Evolutionary conservation across 2,113 vertebrate species (phyloP), one percentile per base, ranked within the genome.

Genomic region (Albula goreensis): DNA sequence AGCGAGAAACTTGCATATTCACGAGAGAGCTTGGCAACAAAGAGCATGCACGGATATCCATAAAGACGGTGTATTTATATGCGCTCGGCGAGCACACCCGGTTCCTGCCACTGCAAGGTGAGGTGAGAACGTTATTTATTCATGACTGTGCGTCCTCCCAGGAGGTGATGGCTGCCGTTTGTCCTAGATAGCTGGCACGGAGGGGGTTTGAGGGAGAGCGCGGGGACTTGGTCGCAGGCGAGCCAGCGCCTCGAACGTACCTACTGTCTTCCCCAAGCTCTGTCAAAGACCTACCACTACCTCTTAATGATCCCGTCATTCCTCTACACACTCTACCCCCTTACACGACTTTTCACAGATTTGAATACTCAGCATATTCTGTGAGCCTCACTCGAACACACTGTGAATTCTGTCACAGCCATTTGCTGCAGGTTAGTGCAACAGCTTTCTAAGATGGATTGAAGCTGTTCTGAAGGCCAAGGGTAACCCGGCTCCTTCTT

Each of bases 131-230:
- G 89, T 91, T 92, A 92, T 85, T 80, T 94, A 94, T 94, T 94
- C 90, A 95, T 92, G 89, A 85, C 85, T 84, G 85, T 89, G 80
- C 81, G 41, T 83, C 74, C 87, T 93, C 91, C 87, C 90, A 78
- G 70, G 89, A 91, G 92, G 91, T 87, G 82, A 87, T 74, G 88
- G 86, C 87, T 51, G 86, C 88, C 86, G 91, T 41, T 41, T 93
- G 93, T 90, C 93, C 93, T 90, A 94, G 93, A 93, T 93, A 92
- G 87, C 88, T 92, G 91, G 93, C 90, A 89, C 89, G 88, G 88
- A 87, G 86, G 87, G 31, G 86, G 85, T 91, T 87, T 88, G 85
- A 88, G 87, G 90, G 89, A 83, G 25, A 11, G 15, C 48, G 51
- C 84, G 48, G 81, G 9, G 19, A 78, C 66, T 78, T 84, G 13